phyloP scores from a whole-genome alignment of 2,888 invertebrate genomes.

The Stenolophus ochropezus region DNA sequence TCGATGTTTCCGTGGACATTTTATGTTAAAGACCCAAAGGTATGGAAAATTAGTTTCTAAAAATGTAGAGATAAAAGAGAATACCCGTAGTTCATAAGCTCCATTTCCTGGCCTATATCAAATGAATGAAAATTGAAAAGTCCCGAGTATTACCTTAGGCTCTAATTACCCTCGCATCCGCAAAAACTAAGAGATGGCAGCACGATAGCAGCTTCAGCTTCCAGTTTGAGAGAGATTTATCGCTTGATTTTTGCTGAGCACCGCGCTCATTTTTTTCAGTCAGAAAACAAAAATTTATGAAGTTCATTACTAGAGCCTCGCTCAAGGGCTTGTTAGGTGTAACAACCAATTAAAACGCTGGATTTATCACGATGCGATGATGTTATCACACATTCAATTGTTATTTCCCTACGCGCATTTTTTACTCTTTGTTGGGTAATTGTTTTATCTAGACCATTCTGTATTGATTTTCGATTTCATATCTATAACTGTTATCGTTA shows the following conservation, averaged over 20 bases:
- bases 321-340: constrained; percentile 50
- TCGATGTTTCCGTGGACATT: too few relatives aligned
- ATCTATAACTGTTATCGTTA: neutral
- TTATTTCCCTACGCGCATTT: constrained; percentile 20
- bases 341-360: constrained; percentile 47
- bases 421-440: constrained; percentile 15
- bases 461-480: neutral
- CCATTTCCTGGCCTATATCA: constrained; percentile 23
- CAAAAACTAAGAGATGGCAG: constrained; percentile 14
- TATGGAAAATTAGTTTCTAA: too few relatives aligned
- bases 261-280: constrained; percentile 66
- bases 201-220: neutral
- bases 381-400: constrained; percentile 44
- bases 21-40: too few relatives aligned
- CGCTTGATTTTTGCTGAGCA: constrained; percentile 66
- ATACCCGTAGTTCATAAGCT: too few relatives aligned
- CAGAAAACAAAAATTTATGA: constrained; percentile 68
- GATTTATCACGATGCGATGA: constrained; percentile 22
- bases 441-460: neutral
- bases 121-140: constrained; percentile 41
- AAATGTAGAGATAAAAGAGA: too few relatives aligned
- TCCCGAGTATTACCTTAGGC: constrained; percentile 19
- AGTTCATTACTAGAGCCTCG: constrained; percentile 67
- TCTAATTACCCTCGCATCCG: constrained; percentile 6
- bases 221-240: constrained; percentile 62